Evolutionary conservation across 2,797 vertebrate genomes (phyloP).

Genomic region (Notolepis coatsorum): DNA sequence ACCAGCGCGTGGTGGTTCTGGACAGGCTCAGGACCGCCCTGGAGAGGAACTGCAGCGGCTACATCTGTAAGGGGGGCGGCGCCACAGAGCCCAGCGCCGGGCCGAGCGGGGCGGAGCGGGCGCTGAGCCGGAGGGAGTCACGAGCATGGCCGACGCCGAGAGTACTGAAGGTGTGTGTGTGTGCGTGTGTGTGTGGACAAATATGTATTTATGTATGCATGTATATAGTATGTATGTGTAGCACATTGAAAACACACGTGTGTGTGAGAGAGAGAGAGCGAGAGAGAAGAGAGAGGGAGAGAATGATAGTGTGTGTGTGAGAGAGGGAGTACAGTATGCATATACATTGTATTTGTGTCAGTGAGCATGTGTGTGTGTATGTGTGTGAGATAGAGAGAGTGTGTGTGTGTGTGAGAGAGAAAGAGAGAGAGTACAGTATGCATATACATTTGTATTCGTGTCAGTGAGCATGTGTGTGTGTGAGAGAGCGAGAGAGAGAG

Average conservation of each 20-base stretch:
- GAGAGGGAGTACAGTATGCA: neutral
- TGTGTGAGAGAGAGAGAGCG: neutral
- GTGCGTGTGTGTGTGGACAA: conserved; percentile 22
- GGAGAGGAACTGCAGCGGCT: conserved; percentile 93
- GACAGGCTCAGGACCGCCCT: conserved; percentile 92
- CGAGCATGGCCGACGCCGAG: conserved; percentile 81
- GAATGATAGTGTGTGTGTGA: conserved; percentile 1
- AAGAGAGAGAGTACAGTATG: too few species aligned
- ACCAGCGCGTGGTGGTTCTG: conserved; percentile 92
- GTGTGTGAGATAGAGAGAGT: too few species aligned
- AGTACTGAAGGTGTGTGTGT: conserved; percentile 78
- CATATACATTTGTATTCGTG: neutral
- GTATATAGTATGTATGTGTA: conserved; percentile 9
- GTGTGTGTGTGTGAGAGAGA: neutral
- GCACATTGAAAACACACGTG: too few species aligned
- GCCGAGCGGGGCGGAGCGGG: conserved; percentile 82
- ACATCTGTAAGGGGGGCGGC: conserved; percentile 94
- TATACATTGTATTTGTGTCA: neutral
- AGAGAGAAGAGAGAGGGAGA: neutral
- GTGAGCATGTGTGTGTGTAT: neutral
- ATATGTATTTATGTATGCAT: conserved; percentile 4
- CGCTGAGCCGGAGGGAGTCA: conserved; percentile 89
- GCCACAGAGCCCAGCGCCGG: conserved; percentile 87
- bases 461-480: too few species aligned
- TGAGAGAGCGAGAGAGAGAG: too few species aligned